Evolutionary conservation across 1,140 invertebrate species (phyloP).

Genomic region (Propsilocerus akamusi): DNA sequence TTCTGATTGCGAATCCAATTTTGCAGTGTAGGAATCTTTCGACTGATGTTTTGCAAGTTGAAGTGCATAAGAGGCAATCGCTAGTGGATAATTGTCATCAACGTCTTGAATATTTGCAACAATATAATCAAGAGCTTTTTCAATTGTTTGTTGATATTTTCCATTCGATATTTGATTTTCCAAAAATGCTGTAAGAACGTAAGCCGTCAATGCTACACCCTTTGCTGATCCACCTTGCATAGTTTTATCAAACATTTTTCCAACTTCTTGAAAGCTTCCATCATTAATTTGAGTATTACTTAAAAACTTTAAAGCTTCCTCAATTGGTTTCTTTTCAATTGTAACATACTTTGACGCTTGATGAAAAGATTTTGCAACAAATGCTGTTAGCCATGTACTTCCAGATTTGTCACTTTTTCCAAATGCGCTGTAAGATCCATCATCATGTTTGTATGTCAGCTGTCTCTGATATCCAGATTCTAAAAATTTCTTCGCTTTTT

Average conservation of each 20-base stretch:
- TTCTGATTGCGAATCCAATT: neutral
- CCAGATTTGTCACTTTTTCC: conserved; percentile 52
- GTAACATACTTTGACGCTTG: conserved; percentile 63
- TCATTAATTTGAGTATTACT: conserved; percentile 50
- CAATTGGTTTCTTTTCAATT: conserved; percentile 55
- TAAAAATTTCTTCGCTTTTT: conserved; percentile 55
- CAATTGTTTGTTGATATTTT: conserved; percentile 11
- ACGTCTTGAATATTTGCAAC: conserved; percentile 44
- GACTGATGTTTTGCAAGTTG: conserved; percentile 46
- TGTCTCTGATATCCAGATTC: conserved; percentile 77
- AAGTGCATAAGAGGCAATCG: conserved; percentile 56
- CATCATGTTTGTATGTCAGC: conserved; percentile 65
- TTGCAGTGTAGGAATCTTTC: conserved; percentile 12
- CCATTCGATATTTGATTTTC: conserved; percentile 38
- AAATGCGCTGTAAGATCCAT: no score
- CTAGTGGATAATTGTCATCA: conserved; percentile 53
- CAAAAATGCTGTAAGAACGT: conserved; percentile 55
- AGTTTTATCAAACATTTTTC: conserved; percentile 49
- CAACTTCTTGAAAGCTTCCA: conserved; percentile 70
- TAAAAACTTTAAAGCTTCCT: conserved; percentile 61
- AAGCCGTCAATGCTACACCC: conserved; percentile 60
- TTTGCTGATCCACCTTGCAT: conserved; percentile 48
- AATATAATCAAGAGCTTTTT: conserved; percentile 27
- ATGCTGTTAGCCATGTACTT: conserved; percentile 91
- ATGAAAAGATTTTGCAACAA: conserved; percentile 73